Base-by-base conservation (phyloP, 2,797 vertebrate genomes). In the Spheniscus humboldti region DNA sequence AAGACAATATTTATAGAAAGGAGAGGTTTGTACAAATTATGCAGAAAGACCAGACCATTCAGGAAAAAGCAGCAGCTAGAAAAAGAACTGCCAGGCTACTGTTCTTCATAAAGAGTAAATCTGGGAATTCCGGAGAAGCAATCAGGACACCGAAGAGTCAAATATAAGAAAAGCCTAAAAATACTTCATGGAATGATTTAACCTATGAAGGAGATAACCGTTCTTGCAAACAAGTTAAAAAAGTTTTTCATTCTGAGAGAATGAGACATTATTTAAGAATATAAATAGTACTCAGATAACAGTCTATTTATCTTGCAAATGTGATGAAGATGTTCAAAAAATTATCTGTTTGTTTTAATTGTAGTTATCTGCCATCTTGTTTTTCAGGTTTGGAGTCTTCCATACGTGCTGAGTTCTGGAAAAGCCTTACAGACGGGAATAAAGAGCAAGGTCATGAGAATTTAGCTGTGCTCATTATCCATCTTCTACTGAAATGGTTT, bases 311-410 rank as follows among this genome's bases (percentile, higher is more conserved):
- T 92, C 63, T 95, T 82, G 86, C 86, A 91, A 96, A 95, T 85
- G 55, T 48, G 57, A 92, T 76, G 35, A 87, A 72, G 77, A 87
- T 30, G 45, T 69, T 87, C 67, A 68, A 93, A 84, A 85, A 82
- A 94, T 28, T 4, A 72, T 13, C 52, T 63, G 43, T 87, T 74
- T 79, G 39, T 48, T 90, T 82, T 86, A 92, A 75, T 56, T 90
- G 76, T 8, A 95, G 64, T 56, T 89, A 86, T 50, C 77, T 86
- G 91, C 63, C 68, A 82, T 63, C 87, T 88, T 71, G 78, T 94
- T 96, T 94, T 95, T 92, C 92, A 94, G 75, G 84, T 94, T 95
- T 90, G 87, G 72, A 88, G 78, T 45, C 87, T 41, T 88, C 59
- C 41, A 43, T 16, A 39, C 33, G 16, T 3, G 17, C 59, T 1